Evolutionary conservation across 2,888 invertebrate species (phyloP).

Genomic region (Macaria liturata): DNA sequence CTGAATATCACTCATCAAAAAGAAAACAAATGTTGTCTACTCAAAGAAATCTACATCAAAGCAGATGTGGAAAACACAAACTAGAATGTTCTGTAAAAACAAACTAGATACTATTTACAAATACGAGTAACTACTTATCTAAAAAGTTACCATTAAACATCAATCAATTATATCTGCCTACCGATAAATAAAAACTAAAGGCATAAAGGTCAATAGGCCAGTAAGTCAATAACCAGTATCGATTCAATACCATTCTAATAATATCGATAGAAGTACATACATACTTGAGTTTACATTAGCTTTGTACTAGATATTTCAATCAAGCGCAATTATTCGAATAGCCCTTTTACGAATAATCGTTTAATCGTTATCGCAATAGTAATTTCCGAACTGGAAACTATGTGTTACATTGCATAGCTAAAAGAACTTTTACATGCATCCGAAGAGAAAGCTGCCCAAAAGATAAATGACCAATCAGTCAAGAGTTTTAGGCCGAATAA

Average conservation of each 20-base stretch:
- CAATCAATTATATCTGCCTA: slow-evolving; percentile 36
- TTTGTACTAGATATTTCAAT: slow-evolving; percentile 33
- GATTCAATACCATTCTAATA: slow-evolving; percentile 39
- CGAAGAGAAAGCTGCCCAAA: slow-evolving; percentile 33
- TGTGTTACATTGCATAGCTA: slow-evolving; percentile 22
- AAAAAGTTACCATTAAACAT: slow-evolving; percentile 17
- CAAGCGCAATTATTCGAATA: slow-evolving; percentile 29
- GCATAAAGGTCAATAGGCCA: slow-evolving; percentile 46
- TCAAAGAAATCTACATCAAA: too few relatives aligned
- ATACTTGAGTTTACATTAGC: slow-evolving; percentile 25
- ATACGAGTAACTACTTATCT: too few relatives aligned
- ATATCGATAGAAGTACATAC: slow-evolving; percentile 18
- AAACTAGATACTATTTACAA: slow-evolving; percentile 8
- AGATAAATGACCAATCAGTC: slow-evolving; percentile 36
- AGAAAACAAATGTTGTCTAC: too few relatives aligned
- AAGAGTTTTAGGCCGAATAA: slow-evolving; percentile 28
- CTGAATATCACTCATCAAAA: too few relatives aligned
- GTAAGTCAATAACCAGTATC: slow-evolving; percentile 47
- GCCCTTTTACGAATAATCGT: slow-evolving; percentile 20
- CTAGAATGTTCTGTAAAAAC: background rate
- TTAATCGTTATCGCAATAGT: slow-evolving; percentile 25
- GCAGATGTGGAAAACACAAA: too few relatives aligned
- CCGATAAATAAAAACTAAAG: slow-evolving; percentile 42
- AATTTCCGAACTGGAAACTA: slow-evolving; percentile 22
- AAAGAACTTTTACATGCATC: slow-evolving; percentile 16